Base-by-base conservation (phyloP, 2,113 vertebrate genomes). In the Glaucomys volans region DNA sequence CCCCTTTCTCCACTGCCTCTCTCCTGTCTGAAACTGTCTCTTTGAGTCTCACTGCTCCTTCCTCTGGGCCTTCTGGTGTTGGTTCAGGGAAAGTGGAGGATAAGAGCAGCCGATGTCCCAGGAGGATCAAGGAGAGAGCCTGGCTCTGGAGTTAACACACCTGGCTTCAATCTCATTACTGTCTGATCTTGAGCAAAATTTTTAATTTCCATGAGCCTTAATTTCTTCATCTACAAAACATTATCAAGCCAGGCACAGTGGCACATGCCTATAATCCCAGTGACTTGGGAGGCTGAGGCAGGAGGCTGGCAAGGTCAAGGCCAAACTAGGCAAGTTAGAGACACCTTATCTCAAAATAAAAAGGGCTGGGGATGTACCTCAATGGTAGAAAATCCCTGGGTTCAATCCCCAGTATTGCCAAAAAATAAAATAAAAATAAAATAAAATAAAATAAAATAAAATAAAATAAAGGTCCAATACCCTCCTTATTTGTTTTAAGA, bases 201-300 rank as follows among this genome's bases (percentile, higher is more conserved):
- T 59, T 95, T n/a, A 82, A 92, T 83, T 85, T 92, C 30, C 40
- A 28, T 5, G 28, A 74, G 30, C 52, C 12, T 76, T n/a, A 5
- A 6, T 77, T 87, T 96, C 85, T 44, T 95, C 20, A 69, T 77
- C 52, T 54, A 40, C 35, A 82, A 95, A 76, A 54, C 28, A 86
- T 35, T 52, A 20, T 57, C 44, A 16, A 52, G 52, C 11, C 26
- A 62, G 59, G 24, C 59, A 62, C 59, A 62, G 59, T 62, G 26
- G 59, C 24, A 9, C 2, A 62, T 1, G 2, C 24, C 8, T 28
- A 20, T 26, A 62, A 62, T 28, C 59, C 59, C 24, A 62, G 59
- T 10, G 24, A 62, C 59, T 62, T 22, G 2, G 59, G 59, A 62
- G 18, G 26, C 59, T 62, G 24, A 62, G 59, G 24, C 59, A 62